A percentile compares a stretch with the other conserved stretches of the same genome.
Conservation (phyloP, 2,888 invertebrate species). For the Drosophila lacicola region DNA sequence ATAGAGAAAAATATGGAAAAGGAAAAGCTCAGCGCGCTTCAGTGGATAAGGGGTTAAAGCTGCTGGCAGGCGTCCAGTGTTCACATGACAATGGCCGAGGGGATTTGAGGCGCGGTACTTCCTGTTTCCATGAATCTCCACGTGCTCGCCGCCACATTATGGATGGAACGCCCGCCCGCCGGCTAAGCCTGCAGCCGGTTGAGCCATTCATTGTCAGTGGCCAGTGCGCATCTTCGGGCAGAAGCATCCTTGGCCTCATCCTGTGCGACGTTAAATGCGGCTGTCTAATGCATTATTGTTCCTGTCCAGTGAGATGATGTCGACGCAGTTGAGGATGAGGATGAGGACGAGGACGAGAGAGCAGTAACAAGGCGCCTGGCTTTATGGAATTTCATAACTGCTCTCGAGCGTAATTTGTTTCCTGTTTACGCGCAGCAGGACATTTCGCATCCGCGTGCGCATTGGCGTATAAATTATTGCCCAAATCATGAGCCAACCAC, state of each 20-base stretch:
- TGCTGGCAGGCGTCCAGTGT: slow-evolving; percentile 64
- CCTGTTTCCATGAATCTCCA: slow-evolving; percentile 40
- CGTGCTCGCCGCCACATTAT: slow-evolving; percentile 48
- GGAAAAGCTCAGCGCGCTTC: slow-evolving; percentile 19
- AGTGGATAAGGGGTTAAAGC: slow-evolving; percentile 37
- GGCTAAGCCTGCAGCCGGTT: slow-evolving; percentile 42
- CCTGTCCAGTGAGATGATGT: slow-evolving; percentile 68
- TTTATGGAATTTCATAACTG: slow-evolving; percentile 79
- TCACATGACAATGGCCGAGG: slow-evolving; percentile 64
- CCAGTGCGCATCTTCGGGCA: slow-evolving; percentile 34
- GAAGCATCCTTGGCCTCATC: slow-evolving; percentile 41
- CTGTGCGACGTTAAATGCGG: slow-evolving; percentile 56
- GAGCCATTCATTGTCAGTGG: slow-evolving; percentile 50
- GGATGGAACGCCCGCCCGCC: slow-evolving; percentile 52
- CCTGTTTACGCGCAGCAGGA: slow-evolving; percentile 82
- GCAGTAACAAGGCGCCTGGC: slow-evolving; percentile 37
- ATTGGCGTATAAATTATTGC: slow-evolving; percentile 79
- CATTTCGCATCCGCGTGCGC: slow-evolving; percentile 72
- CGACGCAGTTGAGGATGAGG: slow-evolving; percentile 9
- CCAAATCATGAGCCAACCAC: slow-evolving; percentile 64
- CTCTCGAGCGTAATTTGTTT: slow-evolving; percentile 83
- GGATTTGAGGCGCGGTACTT: slow-evolving; percentile 59
- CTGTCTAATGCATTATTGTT: slow-evolving; percentile 74
- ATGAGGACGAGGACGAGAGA: neutral
- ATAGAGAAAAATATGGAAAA: neutral